These are phyloP conservation scores for Dryobota labecula DNA, from an alignment of 2,888 invertebrate genomes.

Conservation along the genomic window DNA sequence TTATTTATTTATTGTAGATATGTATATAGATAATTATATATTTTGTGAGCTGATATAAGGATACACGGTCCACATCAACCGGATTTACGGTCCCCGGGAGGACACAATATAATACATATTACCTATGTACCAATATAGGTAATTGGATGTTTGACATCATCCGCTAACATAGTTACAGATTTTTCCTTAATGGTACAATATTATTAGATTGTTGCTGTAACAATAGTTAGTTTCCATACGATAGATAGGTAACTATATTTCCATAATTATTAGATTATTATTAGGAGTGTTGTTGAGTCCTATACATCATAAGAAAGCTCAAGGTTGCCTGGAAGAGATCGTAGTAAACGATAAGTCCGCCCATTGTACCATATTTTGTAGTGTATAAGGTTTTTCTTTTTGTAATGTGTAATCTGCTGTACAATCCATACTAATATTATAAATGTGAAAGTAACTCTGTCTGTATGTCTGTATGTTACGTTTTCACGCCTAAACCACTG, in stretches of 20 bases:
- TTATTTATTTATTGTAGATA: neutral
- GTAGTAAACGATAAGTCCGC: too few species aligned
- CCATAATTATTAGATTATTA: neutral
- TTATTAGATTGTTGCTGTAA: conserved; percentile 1
- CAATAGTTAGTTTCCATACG: neutral
- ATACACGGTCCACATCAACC: neutral
- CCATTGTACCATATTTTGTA: too few species aligned
- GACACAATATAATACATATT: conserved; percentile 11
- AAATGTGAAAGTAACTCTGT: too few species aligned
- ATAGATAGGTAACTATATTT: neutral
- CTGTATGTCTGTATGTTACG: too few species aligned
- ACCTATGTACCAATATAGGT: conserved; percentile 4
- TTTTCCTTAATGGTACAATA: conserved; percentile 36
- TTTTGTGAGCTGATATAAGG: neutral
- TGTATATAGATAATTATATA: too few species aligned
- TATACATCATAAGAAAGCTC: too few species aligned
- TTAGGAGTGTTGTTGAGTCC: too few species aligned
- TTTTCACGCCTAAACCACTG: too few species aligned
- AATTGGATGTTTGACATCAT: conserved; percentile 28
- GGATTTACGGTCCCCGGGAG: conserved; percentile 19
- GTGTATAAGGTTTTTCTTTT: too few species aligned
- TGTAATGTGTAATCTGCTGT: too few species aligned
- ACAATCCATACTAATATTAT: too few species aligned
- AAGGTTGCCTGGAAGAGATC: too few species aligned
- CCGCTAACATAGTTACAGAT: conserved; percentile 4